phyloP scores from a whole-genome alignment of 2,113 vertebrate genomes.

The Indicator indicator region DNA sequence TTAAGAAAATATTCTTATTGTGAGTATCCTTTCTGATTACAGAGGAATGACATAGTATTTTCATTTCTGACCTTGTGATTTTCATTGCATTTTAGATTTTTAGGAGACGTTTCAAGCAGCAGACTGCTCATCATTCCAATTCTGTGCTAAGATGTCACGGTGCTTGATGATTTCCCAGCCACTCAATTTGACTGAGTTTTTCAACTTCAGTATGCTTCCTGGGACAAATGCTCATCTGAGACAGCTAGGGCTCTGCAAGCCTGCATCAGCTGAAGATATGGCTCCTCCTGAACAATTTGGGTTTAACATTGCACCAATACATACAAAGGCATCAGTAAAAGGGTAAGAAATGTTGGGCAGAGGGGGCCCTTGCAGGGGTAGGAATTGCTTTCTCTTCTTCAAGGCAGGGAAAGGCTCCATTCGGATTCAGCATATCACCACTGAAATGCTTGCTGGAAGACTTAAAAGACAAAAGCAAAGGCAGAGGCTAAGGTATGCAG shows the following conservation, averaged over 20 bases:
- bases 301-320: neutral
- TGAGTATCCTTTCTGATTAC: neutral
- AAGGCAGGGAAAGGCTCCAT: neutral
- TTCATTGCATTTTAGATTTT: neutral
- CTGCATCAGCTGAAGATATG: neutral
- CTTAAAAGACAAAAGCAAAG: neutral
- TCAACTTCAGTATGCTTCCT: neutral
- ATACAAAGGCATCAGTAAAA: neutral
- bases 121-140: neutral
- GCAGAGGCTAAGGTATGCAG: neutral
- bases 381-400: neutral
- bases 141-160: neutral
- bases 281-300: fast-evolving
- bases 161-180: neutral
- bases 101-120: neutral
- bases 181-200: neutral
- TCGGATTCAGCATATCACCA: neutral
- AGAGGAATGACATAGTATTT: neutral
- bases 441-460: neutral
- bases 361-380: neutral
- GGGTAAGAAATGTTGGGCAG: neutral
- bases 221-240: neutral
- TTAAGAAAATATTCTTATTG: neutral
- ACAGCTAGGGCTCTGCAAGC: neutral
- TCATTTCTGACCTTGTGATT: neutral